phyloP scores from a whole-genome alignment of 2,888 invertebrate genomes.

The Metallyticus violacea region DNA sequence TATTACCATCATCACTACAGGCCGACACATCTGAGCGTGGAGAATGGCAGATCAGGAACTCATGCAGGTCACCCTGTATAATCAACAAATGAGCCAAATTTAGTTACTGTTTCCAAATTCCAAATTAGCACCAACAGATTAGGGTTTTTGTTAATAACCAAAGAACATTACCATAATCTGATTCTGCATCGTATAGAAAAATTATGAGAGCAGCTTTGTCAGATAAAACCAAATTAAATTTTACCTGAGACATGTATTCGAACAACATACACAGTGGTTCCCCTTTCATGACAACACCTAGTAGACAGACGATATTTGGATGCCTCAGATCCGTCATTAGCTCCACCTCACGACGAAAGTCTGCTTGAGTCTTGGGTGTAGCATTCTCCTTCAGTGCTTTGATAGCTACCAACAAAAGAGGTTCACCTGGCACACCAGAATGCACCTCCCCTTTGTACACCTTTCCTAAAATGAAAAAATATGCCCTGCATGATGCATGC shows the following conservation, averaged over 20 bases:
- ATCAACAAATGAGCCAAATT: not conserved
- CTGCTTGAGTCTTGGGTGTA: constrained; percentile 83
- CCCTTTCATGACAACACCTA: constrained; percentile 86
- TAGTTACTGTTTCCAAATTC: no score
- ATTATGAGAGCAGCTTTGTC: no score
- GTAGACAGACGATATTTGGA: constrained; percentile 91
- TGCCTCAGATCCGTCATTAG: constrained; percentile 92
- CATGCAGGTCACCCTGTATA: constrained; percentile 89
- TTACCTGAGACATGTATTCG: constrained; percentile 86
- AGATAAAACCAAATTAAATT: not conserved
- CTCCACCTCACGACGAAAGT: constrained; percentile 92
- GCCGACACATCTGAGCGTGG: constrained; percentile 60
- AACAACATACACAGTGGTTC: constrained; percentile 95
- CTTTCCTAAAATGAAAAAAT: constrained; percentile 56
- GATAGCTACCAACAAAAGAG: constrained; percentile 80
- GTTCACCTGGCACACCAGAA: constrained; percentile 56
- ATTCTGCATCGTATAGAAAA: not conserved
- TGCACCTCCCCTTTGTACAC: constrained; percentile 91
- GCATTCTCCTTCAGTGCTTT: constrained; percentile 94
- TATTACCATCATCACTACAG: constrained; percentile 62
- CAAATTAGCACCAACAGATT: no score
- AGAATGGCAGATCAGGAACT: constrained; percentile 88
- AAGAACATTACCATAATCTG: no score
- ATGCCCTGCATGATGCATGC: no score
- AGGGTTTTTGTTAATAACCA: no score